phyloP scores from a whole-genome alignment of 1,140 invertebrate species.

The Pseudobourletiella spinata region DNA sequence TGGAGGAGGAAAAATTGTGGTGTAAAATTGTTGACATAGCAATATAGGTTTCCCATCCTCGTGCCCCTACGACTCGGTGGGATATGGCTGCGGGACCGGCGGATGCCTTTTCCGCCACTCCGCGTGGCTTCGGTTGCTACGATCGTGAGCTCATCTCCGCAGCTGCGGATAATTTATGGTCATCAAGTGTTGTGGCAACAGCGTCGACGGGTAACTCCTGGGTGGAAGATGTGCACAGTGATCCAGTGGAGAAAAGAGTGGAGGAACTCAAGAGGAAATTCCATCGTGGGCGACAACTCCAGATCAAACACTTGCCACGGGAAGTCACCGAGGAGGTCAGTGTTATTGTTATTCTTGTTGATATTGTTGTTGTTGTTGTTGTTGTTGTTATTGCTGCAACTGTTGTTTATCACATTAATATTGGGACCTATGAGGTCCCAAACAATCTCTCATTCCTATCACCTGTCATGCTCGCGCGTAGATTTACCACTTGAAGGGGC shows the following conservation, averaged over 20 bases:
- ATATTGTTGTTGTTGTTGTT: no score
- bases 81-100: constrained; percentile 38
- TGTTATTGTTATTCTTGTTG: constrained; percentile 10
- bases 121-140: constrained; percentile 36
- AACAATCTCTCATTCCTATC: no score
- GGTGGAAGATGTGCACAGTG: constrained; percentile 40
- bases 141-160: constrained; percentile 37
- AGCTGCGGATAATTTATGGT: constrained; percentile 39
- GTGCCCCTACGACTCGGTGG: not conserved
- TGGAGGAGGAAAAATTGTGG: not conserved
- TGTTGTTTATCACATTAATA: no score
- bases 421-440: no score
- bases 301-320: constrained; percentile 43
- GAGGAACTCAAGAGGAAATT: constrained; percentile 42
- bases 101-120: constrained; percentile 36
- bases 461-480: no score
- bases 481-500: no score
- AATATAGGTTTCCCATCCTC: not conserved
- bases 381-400: no score
- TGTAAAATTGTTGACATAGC: not conserved
- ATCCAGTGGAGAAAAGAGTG: constrained; percentile 40
- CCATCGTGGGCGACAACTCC: constrained; percentile 42
- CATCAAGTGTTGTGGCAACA: constrained; percentile 38
- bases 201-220: constrained; percentile 42
- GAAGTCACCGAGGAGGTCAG: constrained; percentile 45